Conservation (phyloP, 2,888 invertebrate genomes). For the Acronicta alni region DNA sequence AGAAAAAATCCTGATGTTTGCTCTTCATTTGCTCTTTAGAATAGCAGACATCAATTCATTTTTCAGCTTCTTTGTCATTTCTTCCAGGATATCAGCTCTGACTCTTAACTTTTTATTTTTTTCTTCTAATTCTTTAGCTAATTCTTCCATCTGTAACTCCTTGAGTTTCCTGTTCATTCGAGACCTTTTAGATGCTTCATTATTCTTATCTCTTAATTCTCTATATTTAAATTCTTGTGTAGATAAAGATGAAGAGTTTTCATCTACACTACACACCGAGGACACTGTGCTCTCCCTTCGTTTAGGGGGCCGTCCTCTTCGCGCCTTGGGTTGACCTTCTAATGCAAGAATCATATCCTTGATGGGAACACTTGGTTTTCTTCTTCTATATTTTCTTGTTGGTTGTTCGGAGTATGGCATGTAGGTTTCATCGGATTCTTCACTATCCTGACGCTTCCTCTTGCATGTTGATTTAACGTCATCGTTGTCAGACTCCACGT, state of each 20-base stretch:
- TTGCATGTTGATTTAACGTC: constrained; percentile 69
- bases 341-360: constrained; percentile 82
- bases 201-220: constrained; percentile 93
- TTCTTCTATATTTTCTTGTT: constrained; percentile 74
- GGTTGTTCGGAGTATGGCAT: constrained; percentile 75
- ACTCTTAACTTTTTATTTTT: constrained; percentile 91
- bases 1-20: constrained; percentile 29
- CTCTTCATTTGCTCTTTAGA: constrained; percentile 84
- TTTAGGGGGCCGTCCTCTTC: constrained; percentile 89
- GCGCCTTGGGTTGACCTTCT: constrained; percentile 80
- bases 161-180: constrained; percentile 92
- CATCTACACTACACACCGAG: constrained; percentile 82
- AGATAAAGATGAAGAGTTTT: constrained; percentile 77
- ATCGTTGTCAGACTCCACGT: constrained; percentile 79
- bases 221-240: constrained; percentile 89
- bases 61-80: constrained; percentile 91
- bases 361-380: constrained; percentile 79
- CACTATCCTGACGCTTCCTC: constrained; percentile 74
- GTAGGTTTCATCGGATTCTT: constrained; percentile 84
- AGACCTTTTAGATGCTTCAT: constrained; percentile 93
- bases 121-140: constrained; percentile 88
- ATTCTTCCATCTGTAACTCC: constrained; percentile 86
- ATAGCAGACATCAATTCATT: constrained; percentile 91
- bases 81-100: constrained; percentile 91
- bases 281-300: constrained; percentile 83